Conservation (phyloP, 2,797 vertebrate genomes). For the Agapornis canus region DNA sequence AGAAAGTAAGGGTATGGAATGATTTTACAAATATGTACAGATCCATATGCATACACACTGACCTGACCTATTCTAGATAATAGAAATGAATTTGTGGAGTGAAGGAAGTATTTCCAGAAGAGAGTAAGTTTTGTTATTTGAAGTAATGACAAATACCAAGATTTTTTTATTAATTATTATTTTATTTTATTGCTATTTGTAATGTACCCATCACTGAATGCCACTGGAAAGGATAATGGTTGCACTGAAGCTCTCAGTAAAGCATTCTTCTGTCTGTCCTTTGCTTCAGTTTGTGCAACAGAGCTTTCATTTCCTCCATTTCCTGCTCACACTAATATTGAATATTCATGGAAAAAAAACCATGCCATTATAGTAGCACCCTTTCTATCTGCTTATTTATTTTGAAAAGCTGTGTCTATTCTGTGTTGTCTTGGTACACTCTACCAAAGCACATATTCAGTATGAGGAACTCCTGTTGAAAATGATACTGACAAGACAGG, state of each 20-base stretch:
- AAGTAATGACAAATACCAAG: not conserved
- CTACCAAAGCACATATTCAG: not conserved
- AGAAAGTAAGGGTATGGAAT: not conserved
- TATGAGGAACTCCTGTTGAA: not conserved
- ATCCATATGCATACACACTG: not conserved
- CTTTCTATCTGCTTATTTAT: constrained; percentile 23
- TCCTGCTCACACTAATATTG: not conserved
- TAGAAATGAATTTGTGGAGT: not conserved
- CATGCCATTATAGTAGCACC: not conserved
- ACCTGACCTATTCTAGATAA: not conserved
- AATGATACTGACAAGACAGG: not conserved
- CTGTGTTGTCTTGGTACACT: not conserved
- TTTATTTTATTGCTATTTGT: not conserved
- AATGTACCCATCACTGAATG: constrained; percentile 3
- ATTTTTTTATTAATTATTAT: not conserved
- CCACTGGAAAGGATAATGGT: constrained; percentile 37
- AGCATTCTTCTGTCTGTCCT: not conserved
- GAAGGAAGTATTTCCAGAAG: constrained; percentile 1
- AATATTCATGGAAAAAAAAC: not conserved
- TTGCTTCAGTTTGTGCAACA: constrained; percentile 14
- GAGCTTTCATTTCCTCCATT: not conserved
- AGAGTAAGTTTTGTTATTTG: not conserved
- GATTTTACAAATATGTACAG: not conserved
- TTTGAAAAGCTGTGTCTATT: constrained; percentile 10
- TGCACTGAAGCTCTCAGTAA: constrained; percentile 40